Conservation (phyloP, 2,797 vertebrate genomes). For the Glyptemys insculpta region DNA sequence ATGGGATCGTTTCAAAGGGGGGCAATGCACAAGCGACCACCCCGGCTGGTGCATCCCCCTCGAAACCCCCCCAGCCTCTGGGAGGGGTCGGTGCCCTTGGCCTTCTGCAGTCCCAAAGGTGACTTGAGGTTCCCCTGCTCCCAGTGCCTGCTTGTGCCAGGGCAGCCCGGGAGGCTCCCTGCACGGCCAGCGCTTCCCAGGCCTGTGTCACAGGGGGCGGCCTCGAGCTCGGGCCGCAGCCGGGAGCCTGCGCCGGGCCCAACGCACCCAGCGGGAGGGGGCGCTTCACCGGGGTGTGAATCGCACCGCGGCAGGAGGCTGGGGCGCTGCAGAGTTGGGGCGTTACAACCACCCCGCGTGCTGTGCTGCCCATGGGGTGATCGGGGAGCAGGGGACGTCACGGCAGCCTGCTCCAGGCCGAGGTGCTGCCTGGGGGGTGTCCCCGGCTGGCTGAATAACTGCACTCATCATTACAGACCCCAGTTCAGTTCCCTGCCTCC, state of each 20-base stretch:
- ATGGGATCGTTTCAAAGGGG: background rate
- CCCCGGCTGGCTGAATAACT: background rate
- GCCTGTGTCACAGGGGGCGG: background rate
- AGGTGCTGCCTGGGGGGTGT: background rate
- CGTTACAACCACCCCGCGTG: too few species aligned
- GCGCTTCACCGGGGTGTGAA: background rate
- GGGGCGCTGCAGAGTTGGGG: too few species aligned
- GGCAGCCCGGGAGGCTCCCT: accelerated
- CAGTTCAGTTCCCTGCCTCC: background rate
- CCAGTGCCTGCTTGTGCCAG: background rate
- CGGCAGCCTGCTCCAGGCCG: too few species aligned
- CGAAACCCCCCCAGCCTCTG: background rate
- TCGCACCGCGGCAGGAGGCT: too few species aligned
- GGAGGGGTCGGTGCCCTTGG: background rate
- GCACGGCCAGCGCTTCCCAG: background rate
- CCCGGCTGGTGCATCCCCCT: background rate
- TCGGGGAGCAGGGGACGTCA: background rate
- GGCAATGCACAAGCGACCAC: background rate
- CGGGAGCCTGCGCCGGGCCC: background rate
- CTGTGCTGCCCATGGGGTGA: background rate
- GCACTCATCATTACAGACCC: background rate
- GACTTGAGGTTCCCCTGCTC: background rate
- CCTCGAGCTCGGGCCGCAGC: background rate
- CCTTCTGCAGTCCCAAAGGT: background rate
- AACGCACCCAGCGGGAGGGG: background rate